Evolutionary conservation across 2,113 vertebrate genomes (phyloP).

Genomic region (Corythaeola cristata): DNA sequence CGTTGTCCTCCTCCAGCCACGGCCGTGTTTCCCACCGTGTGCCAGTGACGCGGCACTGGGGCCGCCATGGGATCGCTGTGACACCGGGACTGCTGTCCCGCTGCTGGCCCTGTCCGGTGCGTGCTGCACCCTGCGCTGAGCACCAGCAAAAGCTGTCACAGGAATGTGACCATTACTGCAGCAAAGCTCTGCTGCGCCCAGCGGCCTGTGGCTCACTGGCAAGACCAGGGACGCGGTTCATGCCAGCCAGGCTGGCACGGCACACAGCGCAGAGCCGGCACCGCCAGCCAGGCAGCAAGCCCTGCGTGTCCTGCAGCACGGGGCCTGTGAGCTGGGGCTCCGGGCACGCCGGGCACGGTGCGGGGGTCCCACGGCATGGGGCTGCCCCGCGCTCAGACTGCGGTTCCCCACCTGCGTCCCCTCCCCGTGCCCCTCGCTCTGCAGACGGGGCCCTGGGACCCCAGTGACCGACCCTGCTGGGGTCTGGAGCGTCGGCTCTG

Average conservation of each 20-base stretch:
- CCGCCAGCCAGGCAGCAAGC: background rate
- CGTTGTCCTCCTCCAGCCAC: fast-evolving
- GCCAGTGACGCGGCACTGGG: fast-evolving
- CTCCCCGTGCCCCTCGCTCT: background rate
- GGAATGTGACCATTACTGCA: background rate
- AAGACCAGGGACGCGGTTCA: background rate
- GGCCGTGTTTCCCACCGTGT: background rate
- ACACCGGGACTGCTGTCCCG: background rate
- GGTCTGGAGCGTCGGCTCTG: background rate
- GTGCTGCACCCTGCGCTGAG: background rate
- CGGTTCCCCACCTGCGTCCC: background rate
- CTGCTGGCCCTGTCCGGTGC: background rate
- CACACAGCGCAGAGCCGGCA: fast-evolving
- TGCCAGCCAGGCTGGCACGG: background rate
- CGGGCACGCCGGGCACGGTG: fast-evolving
- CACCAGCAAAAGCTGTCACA: background rate
- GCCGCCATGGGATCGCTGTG: fast-evolving
- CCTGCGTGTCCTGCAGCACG: fast-evolving
- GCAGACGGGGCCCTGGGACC: background rate
- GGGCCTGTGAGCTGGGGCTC: background rate
- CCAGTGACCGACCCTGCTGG: fast-evolving
- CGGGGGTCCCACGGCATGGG: fast-evolving
- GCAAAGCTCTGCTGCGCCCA: background rate
- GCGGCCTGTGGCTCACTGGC: fast-evolving
- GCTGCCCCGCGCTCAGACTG: background rate